Evolutionary conservation across 2,113 vertebrate species (phyloP).

Genomic region (Amazona guildingii): DNA sequence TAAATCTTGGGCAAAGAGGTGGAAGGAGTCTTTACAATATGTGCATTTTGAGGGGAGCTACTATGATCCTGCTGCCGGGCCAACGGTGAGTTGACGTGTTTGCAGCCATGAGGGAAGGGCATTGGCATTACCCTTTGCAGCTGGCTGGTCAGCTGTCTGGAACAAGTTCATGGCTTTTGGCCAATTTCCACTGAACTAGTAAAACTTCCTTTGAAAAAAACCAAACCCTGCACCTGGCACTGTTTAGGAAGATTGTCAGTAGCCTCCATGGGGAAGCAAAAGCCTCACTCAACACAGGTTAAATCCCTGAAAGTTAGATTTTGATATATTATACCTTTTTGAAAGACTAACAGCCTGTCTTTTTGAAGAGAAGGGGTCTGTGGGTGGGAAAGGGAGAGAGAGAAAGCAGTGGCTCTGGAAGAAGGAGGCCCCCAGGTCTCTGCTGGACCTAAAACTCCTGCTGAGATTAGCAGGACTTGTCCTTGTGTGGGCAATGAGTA

Average conservation of each 20-base stretch:
- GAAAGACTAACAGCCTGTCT: neutral
- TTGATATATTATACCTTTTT: neutral
- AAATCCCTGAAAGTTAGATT: neutral
- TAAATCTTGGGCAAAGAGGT: neutral
- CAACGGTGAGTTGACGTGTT: neutral
- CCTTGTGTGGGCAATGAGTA: neutral
- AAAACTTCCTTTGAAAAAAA: slow-evolving; percentile 5
- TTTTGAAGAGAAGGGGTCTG: neutral
- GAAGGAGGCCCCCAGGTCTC: neutral
- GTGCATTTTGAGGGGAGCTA: neutral
- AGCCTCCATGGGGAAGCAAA: neutral
- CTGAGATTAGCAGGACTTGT: neutral
- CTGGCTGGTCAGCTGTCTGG: slow-evolving; percentile 30
- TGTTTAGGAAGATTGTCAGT: neutral
- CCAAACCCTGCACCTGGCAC: neutral
- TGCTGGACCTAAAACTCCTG: neutral
- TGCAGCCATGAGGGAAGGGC: neutral
- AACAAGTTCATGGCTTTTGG: slow-evolving; percentile 17
- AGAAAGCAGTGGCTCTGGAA: neutral
- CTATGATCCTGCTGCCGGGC: neutral
- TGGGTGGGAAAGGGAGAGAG: neutral
- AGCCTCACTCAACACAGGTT: neutral
- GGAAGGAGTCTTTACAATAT: neutral
- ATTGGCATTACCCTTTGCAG: neutral
- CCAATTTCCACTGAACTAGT: slow-evolving; percentile 36